Base-by-base conservation (phyloP, 1,140 invertebrate species). In the Ganaspis sp. region DNA sequence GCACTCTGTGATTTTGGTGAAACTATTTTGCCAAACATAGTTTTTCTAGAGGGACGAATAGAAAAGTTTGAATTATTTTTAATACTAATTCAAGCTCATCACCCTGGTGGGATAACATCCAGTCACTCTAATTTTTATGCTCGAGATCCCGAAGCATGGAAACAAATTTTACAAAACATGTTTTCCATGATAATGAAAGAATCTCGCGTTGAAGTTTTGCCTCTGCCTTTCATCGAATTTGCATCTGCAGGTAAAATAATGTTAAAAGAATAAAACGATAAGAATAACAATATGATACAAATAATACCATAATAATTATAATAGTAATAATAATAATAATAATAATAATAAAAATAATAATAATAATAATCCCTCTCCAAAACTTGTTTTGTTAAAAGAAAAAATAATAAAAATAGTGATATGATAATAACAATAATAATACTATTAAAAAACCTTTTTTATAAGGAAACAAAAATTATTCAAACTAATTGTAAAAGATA, bases 161-260 rank as follows among this genome's bases (percentile, higher is more conserved):
- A 29, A 64, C 9, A 64, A 15, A 64, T 64, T 29, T 17, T 64
- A 11, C 23, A 34, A 34, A 64, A 64, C n/a, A 64, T 64, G 58
- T 64, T 64, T 64, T 64, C 58, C 2, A 64, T 64, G 58, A 64
- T 64, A n/a, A 11, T 64, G 3, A 64, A 64, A 26, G 58, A 64
- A n/a, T 29, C 23, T 1, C 23, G 58, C 1, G 11, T 26, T 6
- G 58, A 64, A 64, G 12, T 34, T 34, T 64, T 64, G 11, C 15
- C 58, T 29, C 23, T 5, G 26, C 15, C 58, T 29, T 64, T 64
- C 12, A 5, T 64, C 15, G 9, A 64, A 6, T 64, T 64, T 29
- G 58, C 58, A 15, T 34, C 58, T 4, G 23, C 58, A 29, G 58
- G 58, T 64, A 29, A 64, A 45, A 45, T 45, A 40, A 40, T 40